Base-by-base conservation (phyloP, 2,113 vertebrate species). In the Tupaia chinensis region DNA sequence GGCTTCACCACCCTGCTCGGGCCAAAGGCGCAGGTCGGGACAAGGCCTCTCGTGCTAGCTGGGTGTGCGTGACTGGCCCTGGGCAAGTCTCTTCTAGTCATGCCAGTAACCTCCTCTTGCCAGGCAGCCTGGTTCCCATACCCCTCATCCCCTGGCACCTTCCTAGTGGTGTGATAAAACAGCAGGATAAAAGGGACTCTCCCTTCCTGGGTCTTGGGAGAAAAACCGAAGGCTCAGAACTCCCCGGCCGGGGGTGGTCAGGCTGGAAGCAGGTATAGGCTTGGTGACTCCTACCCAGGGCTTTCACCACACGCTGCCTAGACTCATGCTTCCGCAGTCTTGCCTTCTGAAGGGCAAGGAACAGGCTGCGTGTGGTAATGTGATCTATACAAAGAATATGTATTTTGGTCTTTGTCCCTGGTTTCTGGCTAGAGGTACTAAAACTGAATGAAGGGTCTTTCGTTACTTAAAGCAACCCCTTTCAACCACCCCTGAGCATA, bases 51-150 rank as follows among this genome's bases (percentile, higher is more conserved):
- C 11, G 8, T 79, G 92, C 60, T 27, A n/a, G 9, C 29, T 0
- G 0, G 23, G 7, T 81, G 60, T 95, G 91, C 15, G 10, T 96
- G 96, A 94, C 95, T 56, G 70, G 91, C 53, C 54, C 20, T 65
- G 82, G 91, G 63, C 0, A 0, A 86, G 78, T 60, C 22, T 14
- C 63, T 66, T 85, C 34, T 29, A 65, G 32, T 19, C 29, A 20
- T 22, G 27, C 29, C 23, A 16, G 61, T 65, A 66, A 22, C 53
- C 12, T 12, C 65, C 60, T 89, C 32, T 74, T 9, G 0, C 19
- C 1, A 3, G 22, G 9, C 25, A 53, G 20, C 61, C 61, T 74
- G 19, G 9, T 73, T 74, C 61, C 44, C 69, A 74, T 34, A 63
- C 1, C 19, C 0, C 0, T 32, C 5, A 7, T 11, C 12, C 27